These are phyloP conservation scores for Nerophis lumbriciformis DNA, from an alignment of 2,113 vertebrate genomes.

Conservation along the genomic window DNA sequence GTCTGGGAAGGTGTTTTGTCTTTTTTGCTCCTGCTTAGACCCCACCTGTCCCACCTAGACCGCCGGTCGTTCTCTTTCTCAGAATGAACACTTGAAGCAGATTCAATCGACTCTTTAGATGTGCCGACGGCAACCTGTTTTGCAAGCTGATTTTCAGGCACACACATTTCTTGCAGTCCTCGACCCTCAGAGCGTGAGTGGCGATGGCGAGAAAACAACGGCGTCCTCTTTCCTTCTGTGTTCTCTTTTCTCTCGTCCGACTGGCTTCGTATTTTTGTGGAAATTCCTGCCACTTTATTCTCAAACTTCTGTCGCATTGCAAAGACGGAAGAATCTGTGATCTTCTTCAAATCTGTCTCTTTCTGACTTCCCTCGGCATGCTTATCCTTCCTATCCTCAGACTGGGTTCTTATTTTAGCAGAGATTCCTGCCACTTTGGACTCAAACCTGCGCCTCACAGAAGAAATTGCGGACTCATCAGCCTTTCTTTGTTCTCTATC, in stretches of 20 bases:
- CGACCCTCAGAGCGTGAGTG: conserved; percentile 84
- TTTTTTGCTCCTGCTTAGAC: conserved; percentile 78
- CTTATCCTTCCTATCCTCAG: conserved; percentile 73
- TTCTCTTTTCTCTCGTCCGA: conserved; percentile 73
- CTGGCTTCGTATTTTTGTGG: conserved; percentile 77
- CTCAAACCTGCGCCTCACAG: conserved; percentile 81
- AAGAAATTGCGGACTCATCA: conserved; percentile 74
- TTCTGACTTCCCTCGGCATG: conserved; percentile 46
- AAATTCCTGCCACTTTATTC: conserved; percentile 77
- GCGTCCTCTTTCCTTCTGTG: conserved; percentile 63
- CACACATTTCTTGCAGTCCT: conserved; percentile 74
- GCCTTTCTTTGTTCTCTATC: conserved; percentile 42
- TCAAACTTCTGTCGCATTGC: conserved; percentile 81
- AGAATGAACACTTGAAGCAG: conserved; percentile 74
- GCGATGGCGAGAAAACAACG: conserved; percentile 76
- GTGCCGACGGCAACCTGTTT: conserved; percentile 59
- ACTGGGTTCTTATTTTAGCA: conserved; percentile 74
- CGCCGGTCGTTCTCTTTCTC: conserved; percentile 67
- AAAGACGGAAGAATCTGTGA: conserved; percentile 75
- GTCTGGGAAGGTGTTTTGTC: conserved; percentile 80
- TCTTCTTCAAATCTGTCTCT: conserved; percentile 43
- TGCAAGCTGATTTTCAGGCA: conserved; percentile 78
- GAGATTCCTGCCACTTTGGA: conserved; percentile 82
- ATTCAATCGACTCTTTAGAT: conserved; percentile 86
- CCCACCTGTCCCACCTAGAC: conserved; percentile 88